Evolutionary conservation across 1,140 invertebrate species (phyloP), one percentile per base, ranked within the genome.

Genomic region (Drosophila sp.): DNA sequence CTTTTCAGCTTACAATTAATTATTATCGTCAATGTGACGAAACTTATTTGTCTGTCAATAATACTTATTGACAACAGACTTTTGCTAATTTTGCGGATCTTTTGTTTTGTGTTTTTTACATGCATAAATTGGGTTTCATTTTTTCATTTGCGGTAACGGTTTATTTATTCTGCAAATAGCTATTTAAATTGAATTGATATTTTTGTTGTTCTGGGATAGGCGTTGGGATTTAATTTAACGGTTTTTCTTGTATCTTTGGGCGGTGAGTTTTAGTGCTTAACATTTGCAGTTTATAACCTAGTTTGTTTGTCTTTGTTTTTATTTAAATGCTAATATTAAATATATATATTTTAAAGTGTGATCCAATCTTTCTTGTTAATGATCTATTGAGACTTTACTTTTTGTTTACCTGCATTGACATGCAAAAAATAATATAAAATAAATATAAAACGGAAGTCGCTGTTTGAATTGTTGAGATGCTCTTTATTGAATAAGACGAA

Each of bases 21-120:
- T 90, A 82, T 90, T 90, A 90, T 90, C 87, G 87, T 90, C 87
- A 90, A 90, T 90, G 87, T 90, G 87, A 90, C 87, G 87, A 90
- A 90, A 78, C 65, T 89, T 91, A 89, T 84, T 90, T 91, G 90
- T 91, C 90, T 91, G 90, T 73, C 76, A 90, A 80, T 91, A 91
- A 90, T 91, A 71, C 48, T 71, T 81, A 91, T 91, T 74, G 90
- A 90, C 82, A 91, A 91, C 90, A 91, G 90, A 91, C 90, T 77
- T 91, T 51, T 89, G 53, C 72, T 79, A 76, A 74, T 65, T 80
- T 78, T 77, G 70, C 32, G 13, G 13, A 66, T 75, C 56, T 67
- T 27, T 67, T 65, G 27, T 64, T 69, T 67, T 76, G 45, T 76
- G n/a, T 72, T 78, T 57, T 78, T 90, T 84, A 90, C 76, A 86